Evolutionary conservation across 2,888 invertebrate genomes (phyloP), one percentile per base, ranked within the genome.

Genomic region (Melinaea marsaeus): DNA sequence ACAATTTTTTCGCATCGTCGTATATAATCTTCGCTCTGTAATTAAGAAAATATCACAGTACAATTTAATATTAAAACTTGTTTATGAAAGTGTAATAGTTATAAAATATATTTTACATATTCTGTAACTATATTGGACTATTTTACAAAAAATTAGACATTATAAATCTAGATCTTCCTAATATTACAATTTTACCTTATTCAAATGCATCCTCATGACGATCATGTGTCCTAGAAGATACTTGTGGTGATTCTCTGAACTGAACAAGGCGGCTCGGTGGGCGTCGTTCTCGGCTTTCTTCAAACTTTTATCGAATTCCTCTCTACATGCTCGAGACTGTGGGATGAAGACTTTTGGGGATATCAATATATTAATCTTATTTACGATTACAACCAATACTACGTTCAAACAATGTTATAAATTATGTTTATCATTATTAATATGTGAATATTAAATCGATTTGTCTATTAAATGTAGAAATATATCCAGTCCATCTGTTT

Each of bases 191-290:
- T 11, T 13, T 73, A 88, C 90, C 87, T 87, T 90, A 55, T 88
- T 89, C 0, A 90, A 79, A 68, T 90, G 90, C 81, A 90, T 90
- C 9, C 86, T 72, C 70, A 86, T 84, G 0, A 90, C 90, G 5
- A 90, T 79, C 87, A 89, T 85, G 67, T 89, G 88, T 0, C 89
- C 90, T 32, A 85, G 71, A n/a, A 88, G 71, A 75, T 83, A 90
- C 75, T 89, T 90, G 71, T 90, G 88, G 32, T 90, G 89, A 66
- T 83, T 85, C 66, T 85, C 87, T 0, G 81, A 83, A 68, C 82
- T 85, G 78, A 86, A 88, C 63, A 71, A 77, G 58, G 88, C 90
- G 0, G 81, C 78, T 0, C 75, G 78, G 48, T 80, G 82, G 0
- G 85, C 82, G 63, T 86, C 79, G 34, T 76, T 72, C 62, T 81